These are phyloP conservation scores for Drosophila mojavensis DNA, from an alignment of 1,140 invertebrate genomes.

Conservation along the genomic window DNA sequence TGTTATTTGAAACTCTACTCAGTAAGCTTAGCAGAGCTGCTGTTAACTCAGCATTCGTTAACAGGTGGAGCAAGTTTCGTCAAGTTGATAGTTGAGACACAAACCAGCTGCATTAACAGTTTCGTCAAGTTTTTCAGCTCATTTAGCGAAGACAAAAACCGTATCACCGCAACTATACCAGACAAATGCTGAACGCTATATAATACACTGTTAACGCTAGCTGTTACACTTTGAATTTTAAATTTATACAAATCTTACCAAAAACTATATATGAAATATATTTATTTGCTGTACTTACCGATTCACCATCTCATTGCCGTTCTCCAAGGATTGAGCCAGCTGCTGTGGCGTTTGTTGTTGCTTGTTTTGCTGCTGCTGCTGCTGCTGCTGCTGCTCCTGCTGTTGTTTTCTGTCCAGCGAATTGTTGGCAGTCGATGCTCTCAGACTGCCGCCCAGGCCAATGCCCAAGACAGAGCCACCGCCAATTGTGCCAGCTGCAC, in stretches of 20 bases:
- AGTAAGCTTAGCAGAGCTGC: no score
- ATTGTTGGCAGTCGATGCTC: conserved; percentile 46
- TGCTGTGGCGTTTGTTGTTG: conserved; percentile 69
- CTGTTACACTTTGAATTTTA: background rate
- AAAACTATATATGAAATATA: background rate
- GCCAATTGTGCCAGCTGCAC: conserved; percentile 30
- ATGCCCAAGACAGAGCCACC: conserved; percentile 67
- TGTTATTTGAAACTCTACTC: no score
- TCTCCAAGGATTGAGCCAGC: conserved; percentile 71
- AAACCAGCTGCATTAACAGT: background rate
- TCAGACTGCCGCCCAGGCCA: conserved; percentile 61
- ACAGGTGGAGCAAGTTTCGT: background rate
- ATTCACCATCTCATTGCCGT: conserved; percentile 84
- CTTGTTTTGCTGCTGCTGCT: conserved; percentile 9
- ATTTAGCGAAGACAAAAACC: conserved; percentile 22
- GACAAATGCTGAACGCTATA: conserved; percentile 13
- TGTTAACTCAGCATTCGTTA: background rate
- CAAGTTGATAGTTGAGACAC: conserved; percentile 2
- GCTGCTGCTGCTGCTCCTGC: conserved; percentile 44
- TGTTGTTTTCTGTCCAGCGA: conserved; percentile 47
- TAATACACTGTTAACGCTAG: no score
- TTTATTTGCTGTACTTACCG: conserved; percentile 56
- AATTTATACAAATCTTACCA: no score
- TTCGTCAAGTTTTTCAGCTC: background rate
- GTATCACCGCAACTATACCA: conserved; percentile 8